A percentile compares a stretch with the other conserved stretches of the same genome.
Evolutionary conservation across 2,888 invertebrate genomes (phyloP).

Genomic region (Rhimphoctona megacephalus): DNA sequence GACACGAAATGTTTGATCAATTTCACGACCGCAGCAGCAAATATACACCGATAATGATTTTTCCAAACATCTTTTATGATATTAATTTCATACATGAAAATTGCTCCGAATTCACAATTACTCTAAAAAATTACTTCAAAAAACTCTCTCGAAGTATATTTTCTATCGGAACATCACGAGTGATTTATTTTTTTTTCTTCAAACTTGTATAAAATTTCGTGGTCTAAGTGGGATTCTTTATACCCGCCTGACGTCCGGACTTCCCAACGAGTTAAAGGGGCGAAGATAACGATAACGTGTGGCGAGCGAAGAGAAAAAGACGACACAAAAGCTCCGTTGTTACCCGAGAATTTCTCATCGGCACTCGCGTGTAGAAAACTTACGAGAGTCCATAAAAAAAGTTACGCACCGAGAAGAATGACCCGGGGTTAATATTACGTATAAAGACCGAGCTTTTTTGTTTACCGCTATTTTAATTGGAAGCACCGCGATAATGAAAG

Average conservation of each 20-base stretch:
- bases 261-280: constrained; percentile 32
- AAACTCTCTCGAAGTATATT: background rate
- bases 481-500: background rate
- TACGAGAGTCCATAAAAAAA: constrained; percentile 3
- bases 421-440: constrained; percentile 43
- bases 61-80: background rate
- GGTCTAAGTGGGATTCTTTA: background rate
- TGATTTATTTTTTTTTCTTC: background rate
- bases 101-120: background rate
- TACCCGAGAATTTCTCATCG: constrained; percentile 27
- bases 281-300: constrained; percentile 61
- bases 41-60: background rate
- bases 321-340: constrained; percentile 67
- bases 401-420: constrained; percentile 23
- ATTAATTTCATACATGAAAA: background rate
- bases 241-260: background rate
- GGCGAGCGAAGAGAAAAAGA: constrained; percentile 6
- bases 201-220: background rate
- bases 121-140: background rate
- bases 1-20: background rate
- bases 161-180: background rate
- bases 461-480: background rate
- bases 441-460: constrained; percentile 2
- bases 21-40: background rate
- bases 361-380: constrained; percentile 31